phyloP scores from a whole-genome alignment of 2,113 vertebrate genomes.

The Alexandromys fortis region DNA sequence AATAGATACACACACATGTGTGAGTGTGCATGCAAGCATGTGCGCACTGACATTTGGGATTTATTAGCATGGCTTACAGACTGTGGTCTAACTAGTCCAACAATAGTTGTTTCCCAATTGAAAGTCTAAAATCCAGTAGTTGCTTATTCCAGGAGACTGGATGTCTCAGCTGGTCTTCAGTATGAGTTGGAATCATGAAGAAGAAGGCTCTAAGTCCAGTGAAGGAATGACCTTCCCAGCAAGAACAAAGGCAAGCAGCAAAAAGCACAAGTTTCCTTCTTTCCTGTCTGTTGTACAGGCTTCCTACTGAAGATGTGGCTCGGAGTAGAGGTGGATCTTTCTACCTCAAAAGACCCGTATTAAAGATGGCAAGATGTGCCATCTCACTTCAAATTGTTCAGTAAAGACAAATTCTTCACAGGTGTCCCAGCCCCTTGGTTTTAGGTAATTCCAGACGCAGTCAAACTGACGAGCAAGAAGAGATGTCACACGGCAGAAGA shows the following conservation, averaged over 20 bases:
- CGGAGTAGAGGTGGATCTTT: neutral
- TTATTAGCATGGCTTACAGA: neutral
- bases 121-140: neutral
- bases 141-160: neutral
- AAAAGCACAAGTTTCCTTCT: no score
- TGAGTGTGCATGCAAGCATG: accelerated
- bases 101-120: neutral
- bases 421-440: neutral
- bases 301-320: neutral
- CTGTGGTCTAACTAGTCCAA: neutral
- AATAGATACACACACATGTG: neutral
- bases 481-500: neutral
- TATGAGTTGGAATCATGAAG: neutral
- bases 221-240: neutral
- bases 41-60: neutral
- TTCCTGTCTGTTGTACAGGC: neutral
- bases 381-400: neutral
- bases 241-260: neutral
- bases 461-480: neutral
- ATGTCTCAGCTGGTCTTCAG: neutral
- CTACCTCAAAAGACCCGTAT: neutral
- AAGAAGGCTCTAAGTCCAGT: neutral
- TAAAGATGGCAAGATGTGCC: neutral
- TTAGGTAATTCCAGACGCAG: neutral
- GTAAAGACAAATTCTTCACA: neutral